Percentiles rank a stretch among this genome's conserved stretches.
These are phyloP conservation scores for Melanotus villosus DNA, from an alignment of 2,888 invertebrate genomes.

Conservation along the genomic window DNA sequence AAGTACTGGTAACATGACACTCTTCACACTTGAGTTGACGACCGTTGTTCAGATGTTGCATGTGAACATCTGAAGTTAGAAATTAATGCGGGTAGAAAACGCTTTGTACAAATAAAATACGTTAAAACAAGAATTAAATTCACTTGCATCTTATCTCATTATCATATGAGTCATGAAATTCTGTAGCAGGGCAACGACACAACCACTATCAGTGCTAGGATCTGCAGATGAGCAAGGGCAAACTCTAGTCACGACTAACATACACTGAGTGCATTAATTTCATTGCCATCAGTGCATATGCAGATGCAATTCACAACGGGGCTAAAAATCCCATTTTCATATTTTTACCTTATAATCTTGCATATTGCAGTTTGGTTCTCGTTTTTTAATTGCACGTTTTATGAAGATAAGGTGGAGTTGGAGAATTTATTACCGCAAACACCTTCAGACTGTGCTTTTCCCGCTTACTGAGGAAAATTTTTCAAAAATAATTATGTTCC, in stretches of 20 bases:
- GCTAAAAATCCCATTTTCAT: background rate
- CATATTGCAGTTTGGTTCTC: too few species aligned
- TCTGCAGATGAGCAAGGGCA: constrained; percentile 60
- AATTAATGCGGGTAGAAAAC: constrained; percentile 17
- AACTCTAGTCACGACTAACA: constrained; percentile 58
- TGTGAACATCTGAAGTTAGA: background rate
- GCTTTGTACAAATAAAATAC: constrained; percentile 1
- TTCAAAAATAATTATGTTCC: too few species aligned
- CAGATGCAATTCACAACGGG: background rate
- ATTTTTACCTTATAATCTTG: background rate
- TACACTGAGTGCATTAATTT: constrained; percentile 60
- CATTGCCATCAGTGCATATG: constrained; percentile 52
- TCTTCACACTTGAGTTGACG: constrained; percentile 1
- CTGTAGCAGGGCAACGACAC: constrained; percentile 52
- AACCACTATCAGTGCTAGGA: constrained; percentile 51
- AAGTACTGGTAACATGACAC: background rate
- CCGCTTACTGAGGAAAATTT: too few species aligned
- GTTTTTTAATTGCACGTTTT: too few species aligned
- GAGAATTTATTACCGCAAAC: too few species aligned
- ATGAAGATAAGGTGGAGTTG: too few species aligned
- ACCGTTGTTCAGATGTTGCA: background rate
- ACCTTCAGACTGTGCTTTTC: too few species aligned
- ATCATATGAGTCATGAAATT: constrained; percentile 53
- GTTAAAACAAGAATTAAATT: constrained; percentile 27
- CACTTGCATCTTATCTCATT: constrained; percentile 42